Evolutionary conservation across 2,797 vertebrate genomes (phyloP).

Genomic region (Onychomys torridus): DNA sequence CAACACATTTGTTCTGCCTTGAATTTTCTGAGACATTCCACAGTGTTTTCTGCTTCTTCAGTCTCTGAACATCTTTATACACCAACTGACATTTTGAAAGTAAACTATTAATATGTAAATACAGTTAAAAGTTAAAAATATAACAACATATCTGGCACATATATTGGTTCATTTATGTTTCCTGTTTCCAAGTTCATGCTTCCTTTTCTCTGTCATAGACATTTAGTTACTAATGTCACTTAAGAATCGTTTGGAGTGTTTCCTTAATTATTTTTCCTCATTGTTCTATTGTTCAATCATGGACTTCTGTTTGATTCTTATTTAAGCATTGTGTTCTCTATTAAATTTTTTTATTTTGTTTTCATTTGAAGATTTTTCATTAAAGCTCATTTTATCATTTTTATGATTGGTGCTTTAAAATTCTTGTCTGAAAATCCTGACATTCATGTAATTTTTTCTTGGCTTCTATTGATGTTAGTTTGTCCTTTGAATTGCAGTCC

Average conservation of each 20-base stretch:
- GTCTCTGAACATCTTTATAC: background rate
- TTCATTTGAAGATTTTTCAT: background rate
- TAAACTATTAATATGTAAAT: background rate
- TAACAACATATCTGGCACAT: background rate
- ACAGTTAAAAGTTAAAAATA: background rate
- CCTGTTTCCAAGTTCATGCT: background rate
- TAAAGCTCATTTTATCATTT: background rate
- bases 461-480: background rate
- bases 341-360: background rate
- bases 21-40: background rate
- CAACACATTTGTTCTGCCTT: background rate
- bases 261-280: background rate
- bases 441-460: background rate
- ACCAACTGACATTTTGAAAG: background rate
- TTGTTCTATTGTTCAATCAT: background rate
- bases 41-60: background rate
- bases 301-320: background rate
- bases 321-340: background rate
- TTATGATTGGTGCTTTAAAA: background rate
- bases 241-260: background rate
- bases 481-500: background rate
- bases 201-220: background rate
- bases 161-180: background rate
- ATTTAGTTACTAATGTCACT: background rate
- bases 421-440: background rate